These are phyloP conservation scores for Pseudomugil gertrudae DNA, from an alignment of 2,797 vertebrate species.

Conservation along the genomic window DNA sequence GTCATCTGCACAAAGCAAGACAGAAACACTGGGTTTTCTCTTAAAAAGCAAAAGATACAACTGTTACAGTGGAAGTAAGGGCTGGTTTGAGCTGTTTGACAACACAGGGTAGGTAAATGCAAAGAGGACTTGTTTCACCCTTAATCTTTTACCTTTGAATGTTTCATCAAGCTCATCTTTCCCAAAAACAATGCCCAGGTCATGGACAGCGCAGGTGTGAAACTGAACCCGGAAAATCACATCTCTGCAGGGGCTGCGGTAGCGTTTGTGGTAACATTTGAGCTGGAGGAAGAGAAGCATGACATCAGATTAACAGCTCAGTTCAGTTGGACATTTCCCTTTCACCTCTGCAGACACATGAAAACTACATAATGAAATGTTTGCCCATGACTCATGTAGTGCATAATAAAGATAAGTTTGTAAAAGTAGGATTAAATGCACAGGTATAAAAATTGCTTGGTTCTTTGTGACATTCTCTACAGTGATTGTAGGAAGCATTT, in stretches of 20 bases:
- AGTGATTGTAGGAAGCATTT: no score
- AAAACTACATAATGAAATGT: no score
- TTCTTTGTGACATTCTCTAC: no score
- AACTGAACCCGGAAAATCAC: conserved; percentile 97
- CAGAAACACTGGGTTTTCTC: background rate
- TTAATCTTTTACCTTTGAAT: conserved; percentile 86
- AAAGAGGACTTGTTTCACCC: background rate
- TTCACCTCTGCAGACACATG: no score
- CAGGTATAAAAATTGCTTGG: no score
- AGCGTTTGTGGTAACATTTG: conserved; percentile 98
- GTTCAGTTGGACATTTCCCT: background rate
- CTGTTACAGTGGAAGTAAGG: background rate
- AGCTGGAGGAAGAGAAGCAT: conserved; percentile 77
- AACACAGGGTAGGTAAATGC: no score
- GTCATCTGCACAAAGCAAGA: conserved; percentile 83
- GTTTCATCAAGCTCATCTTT: conserved; percentile 96
- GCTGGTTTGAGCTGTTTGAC: no score
- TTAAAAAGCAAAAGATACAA: background rate
- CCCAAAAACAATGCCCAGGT: conserved; percentile 91
- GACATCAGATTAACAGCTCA: background rate
- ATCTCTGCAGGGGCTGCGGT: conserved; percentile 89
- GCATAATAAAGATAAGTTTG: no score
- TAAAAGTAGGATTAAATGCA: no score
- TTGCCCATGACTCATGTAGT: no score
- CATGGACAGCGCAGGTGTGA: conserved; percentile 95